Conservation (phyloP, 2,797 vertebrate genomes). For the Balearica regulorum region DNA sequence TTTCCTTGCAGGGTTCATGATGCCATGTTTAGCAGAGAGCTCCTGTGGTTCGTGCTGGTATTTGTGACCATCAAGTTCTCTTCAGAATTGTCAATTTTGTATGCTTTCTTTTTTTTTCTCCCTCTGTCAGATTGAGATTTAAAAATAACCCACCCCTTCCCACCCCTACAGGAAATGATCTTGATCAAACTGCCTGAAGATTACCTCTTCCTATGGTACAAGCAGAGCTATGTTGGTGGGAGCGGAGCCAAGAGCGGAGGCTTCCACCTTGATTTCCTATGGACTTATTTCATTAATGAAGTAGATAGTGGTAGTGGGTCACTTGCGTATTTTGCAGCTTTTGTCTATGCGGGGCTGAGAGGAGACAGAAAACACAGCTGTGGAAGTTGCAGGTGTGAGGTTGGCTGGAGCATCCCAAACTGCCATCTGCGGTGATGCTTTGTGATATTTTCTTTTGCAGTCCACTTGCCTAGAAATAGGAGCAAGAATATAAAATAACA, state of each 20-base stretch:
- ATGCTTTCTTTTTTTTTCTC: background rate
- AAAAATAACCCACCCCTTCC: background rate
- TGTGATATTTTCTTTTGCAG: background rate
- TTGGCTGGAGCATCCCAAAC: background rate
- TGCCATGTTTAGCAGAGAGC: background rate
- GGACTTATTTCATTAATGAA: background rate
- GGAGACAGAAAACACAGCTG: conserved; percentile 44
- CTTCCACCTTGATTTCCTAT: background rate
- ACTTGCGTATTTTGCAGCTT: background rate
- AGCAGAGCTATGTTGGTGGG: fast-evolving
- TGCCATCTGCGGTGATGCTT: conserved; percentile 30
- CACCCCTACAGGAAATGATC: background rate
- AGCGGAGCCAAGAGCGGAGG: background rate
- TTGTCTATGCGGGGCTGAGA: background rate
- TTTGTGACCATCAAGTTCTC: background rate
- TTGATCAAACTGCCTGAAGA: background rate
- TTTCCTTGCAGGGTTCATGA: fast-evolving
- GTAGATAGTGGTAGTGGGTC: background rate
- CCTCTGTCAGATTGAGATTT: background rate
- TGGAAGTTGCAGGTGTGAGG: conserved; percentile 36
- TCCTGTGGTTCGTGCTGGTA: background rate
- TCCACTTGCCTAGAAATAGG: background rate
- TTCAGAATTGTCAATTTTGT: background rate
- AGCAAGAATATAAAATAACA: background rate
- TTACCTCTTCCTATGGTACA: background rate